Evolutionary conservation across 2,888 invertebrate species (phyloP), one percentile per base, ranked within the genome.

Genomic region (Caenorhabditis sp.): DNA sequence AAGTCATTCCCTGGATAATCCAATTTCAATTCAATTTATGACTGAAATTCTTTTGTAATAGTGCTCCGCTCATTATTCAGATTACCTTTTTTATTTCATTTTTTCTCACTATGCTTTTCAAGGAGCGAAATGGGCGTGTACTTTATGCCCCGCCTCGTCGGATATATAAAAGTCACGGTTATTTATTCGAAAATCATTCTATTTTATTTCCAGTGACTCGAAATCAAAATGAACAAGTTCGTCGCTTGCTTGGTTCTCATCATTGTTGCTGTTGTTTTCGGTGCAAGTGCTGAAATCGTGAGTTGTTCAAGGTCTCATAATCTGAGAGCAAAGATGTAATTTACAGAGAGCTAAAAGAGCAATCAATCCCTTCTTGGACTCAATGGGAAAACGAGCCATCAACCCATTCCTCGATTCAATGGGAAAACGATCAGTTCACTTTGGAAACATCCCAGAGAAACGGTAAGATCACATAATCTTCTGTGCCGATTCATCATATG

Each of bases 351-450:
- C 75, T 31, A 73, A 76, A 63, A 73, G 83, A 53, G 84, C 84
- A 23, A 83, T 85, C 70, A 85, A 85, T 56, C 85, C 85, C n/a
- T 85, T 85, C 68, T 73, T 85, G 65, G 85, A 85, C 59, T 85
- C 85, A 21, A 80, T 80, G 78, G 81, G 81, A 17, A 84, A 84
- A 53, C 78, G 84, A 36, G 83, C 82, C 10, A 76, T 85, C 54
- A 85, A 85, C 71, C 84, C 84, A 10, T 85, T 85, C 76, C 53
- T 85, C 52, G 85, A 85, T 63, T 84, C 83, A 10, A 78, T 85
- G 53, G 85, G 84, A 50, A 85, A 85, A 65, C 62, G 78, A 64
- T 72, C 75, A 27, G 52, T 62, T 53, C 23, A 31, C 3, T 53
- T 50, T 21, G 17, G 1, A 17, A 14, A 23, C 7, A 12, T 21